These are phyloP conservation scores for Recurvirostra avosetta DNA, from an alignment of 2,113 vertebrate species.

Conservation along the genomic window DNA sequence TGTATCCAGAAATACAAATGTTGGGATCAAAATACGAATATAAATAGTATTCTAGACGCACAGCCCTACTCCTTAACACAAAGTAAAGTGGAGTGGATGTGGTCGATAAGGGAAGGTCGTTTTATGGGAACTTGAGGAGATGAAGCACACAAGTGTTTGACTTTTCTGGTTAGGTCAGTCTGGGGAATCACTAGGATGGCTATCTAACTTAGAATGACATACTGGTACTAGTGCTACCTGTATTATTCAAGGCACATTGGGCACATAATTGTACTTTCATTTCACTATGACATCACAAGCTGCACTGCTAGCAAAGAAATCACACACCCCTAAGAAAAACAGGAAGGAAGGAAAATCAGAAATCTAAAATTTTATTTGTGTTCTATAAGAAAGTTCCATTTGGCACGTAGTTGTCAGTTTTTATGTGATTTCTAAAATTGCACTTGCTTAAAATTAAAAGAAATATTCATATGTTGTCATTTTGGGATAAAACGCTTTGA, in stretches of 20 bases:
- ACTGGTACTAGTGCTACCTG: constrained; percentile 64
- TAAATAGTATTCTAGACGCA: constrained; percentile 67
- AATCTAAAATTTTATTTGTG: constrained; percentile 24
- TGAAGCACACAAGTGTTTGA: constrained; percentile 17
- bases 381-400: constrained; percentile 19
- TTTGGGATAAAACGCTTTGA: background rate
- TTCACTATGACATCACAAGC: constrained; percentile 72
- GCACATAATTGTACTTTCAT: constrained; percentile 69
- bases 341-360: constrained; percentile 15
- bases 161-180: constrained; percentile 15
- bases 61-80: constrained; percentile 65
- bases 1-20: constrained; percentile 78
- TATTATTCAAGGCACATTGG: constrained; percentile 78
- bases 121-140: constrained; percentile 8
- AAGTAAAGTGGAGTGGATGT: constrained; percentile 38
- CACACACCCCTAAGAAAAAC: constrained; percentile 34
- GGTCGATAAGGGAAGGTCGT: background rate
- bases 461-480: background rate
- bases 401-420: constrained; percentile 36
- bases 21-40: constrained; percentile 78
- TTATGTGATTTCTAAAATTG: background rate
- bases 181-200: constrained; percentile 42
- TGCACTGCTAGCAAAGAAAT: constrained; percentile 54
- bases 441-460: background rate
- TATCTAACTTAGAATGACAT: constrained; percentile 61